Evolutionary conservation across 2,113 vertebrate genomes (phyloP).

Genomic region (Oenanthe melanoleuca): DNA sequence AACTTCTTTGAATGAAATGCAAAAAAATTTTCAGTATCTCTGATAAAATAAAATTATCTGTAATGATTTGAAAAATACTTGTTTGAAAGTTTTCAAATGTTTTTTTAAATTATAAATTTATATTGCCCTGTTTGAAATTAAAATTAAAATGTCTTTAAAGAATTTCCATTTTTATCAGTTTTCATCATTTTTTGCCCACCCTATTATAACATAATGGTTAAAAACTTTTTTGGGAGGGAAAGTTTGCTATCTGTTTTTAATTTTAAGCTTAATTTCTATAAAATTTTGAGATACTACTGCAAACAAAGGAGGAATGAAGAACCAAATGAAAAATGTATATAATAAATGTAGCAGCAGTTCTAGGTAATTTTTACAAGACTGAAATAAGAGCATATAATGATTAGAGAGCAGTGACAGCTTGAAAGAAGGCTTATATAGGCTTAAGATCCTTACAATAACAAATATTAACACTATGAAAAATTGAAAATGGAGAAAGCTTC

Average conservation of each 20-base stretch:
- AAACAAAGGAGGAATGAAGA: not conserved
- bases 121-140: not conserved
- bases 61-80: not conserved
- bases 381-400: not conserved
- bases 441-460: not conserved
- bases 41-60: not conserved
- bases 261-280: not conserved
- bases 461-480: not conserved
- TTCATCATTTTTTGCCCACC: fast-evolving
- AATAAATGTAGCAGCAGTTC: not conserved
- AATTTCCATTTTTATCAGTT: not conserved
- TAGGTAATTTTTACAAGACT: not conserved
- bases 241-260: not conserved
- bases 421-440: not conserved
- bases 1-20: not conserved
- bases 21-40: not conserved
- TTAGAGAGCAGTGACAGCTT: not conserved
- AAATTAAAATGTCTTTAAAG: not conserved
- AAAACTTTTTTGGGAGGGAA: not conserved
- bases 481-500: not conserved
- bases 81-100: not conserved
- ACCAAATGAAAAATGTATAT: not conserved
- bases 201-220: not conserved
- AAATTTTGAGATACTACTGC: not conserved
- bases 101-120: not conserved